These are phyloP conservation scores for Dermatemys mawii DNA, from an alignment of 2,113 vertebrate species.

Conservation along the genomic window DNA sequence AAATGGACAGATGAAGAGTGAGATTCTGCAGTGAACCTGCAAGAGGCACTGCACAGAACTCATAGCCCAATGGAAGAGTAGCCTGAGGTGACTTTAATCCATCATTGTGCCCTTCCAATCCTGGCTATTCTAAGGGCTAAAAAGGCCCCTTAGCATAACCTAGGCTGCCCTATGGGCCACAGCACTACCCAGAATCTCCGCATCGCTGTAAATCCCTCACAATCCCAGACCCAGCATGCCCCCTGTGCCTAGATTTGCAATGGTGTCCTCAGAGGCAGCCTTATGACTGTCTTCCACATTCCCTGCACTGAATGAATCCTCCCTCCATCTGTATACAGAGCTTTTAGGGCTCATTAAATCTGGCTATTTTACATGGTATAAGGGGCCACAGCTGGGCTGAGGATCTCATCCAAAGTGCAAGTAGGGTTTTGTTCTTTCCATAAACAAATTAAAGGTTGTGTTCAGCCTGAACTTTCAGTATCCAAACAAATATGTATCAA, in stretches of 20 bases:
- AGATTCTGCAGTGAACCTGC: background rate
- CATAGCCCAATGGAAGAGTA: background rate
- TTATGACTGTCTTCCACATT: background rate
- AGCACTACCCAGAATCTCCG: too few relatives aligned
- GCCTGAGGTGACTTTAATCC: background rate
- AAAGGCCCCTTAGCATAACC: background rate
- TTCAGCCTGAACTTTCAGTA: background rate
- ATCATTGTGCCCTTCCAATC: background rate
- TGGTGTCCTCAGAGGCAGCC: background rate
- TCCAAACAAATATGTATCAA: background rate
- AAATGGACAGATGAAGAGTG: background rate
- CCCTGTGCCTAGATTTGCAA: background rate
- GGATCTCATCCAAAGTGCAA: background rate
- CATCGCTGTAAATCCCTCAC: too few relatives aligned
- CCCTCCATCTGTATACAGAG: background rate
- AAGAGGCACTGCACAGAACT: background rate
- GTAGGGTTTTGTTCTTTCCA: background rate
- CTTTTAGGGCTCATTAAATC: background rate
- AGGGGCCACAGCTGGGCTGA: background rate
- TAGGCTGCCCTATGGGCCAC: background rate
- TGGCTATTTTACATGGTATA: rapidly evolving
- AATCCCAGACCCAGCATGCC: background rate
- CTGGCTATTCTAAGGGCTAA: background rate
- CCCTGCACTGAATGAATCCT: background rate
- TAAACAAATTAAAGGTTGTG: rapidly evolving